phyloP scores from a whole-genome alignment of 2,888 invertebrate species.

The Agelastica alni region DNA sequence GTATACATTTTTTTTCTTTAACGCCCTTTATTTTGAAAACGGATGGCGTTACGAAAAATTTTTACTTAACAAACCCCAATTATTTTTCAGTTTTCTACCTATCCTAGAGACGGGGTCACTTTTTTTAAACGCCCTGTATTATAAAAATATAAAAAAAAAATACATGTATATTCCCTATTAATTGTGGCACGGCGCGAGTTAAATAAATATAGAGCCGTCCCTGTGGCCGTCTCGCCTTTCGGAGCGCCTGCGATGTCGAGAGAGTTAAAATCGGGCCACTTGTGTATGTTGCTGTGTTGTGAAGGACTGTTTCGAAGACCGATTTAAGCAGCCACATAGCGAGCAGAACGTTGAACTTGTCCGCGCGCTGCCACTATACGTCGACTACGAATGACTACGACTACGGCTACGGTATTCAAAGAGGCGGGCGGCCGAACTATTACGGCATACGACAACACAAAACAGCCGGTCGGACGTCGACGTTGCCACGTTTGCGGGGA shows the following conservation, averaged over 20 bases:
- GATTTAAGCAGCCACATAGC: slow-evolving; percentile 51
- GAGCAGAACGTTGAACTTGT: slow-evolving; percentile 51
- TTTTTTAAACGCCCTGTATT: no score
- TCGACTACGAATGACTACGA: no score
- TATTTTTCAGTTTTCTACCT: no score
- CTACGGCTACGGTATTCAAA: slow-evolving; percentile 28
- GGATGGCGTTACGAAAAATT: no score
- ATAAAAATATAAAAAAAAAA: no score
- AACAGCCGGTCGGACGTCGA: slow-evolving; percentile 38
- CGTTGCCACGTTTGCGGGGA: slow-evolving; percentile 29
- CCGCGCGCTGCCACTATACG: slow-evolving; percentile 33
- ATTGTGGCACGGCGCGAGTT: no score
- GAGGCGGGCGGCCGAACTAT: slow-evolving; percentile 34
- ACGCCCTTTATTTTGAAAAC: no score
- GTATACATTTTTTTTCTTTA: no score
- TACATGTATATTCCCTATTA: no score
- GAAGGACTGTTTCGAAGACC: slow-evolving; percentile 42
- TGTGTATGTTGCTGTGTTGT: slow-evolving; percentile 33
- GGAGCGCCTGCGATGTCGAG: slow-evolving; percentile 28
- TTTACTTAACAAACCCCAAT: no score
- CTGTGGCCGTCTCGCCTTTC: slow-evolving; percentile 8
- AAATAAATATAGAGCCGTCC: no score
- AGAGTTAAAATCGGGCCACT: slow-evolving; percentile 47
- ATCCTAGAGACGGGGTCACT: no score
- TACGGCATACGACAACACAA: slow-evolving; percentile 38